Evolutionary conservation across 2,113 vertebrate genomes (phyloP).

Genomic region (Himantopus leucocephalus): DNA sequence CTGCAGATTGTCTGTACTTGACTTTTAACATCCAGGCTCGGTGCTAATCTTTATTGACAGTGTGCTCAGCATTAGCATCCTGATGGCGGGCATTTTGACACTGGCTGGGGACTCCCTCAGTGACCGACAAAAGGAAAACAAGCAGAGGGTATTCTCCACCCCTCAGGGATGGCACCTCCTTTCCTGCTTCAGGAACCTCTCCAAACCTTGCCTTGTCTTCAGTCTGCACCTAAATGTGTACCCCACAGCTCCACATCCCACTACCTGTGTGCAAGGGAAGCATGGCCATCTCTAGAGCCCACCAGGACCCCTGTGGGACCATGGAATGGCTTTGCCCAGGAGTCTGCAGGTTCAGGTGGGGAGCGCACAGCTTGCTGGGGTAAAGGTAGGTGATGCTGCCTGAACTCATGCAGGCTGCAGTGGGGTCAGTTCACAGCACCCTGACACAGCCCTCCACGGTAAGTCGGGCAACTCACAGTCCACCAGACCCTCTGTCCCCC

Average conservation of each 20-base stretch:
- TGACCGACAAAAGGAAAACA: neutral
- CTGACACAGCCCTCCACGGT: neutral
- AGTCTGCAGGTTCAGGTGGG: neutral
- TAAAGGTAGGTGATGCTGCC: neutral
- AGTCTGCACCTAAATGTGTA: neutral
- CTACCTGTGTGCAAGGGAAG: neutral
- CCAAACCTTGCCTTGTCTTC: neutral
- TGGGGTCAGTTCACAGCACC: too few relatives aligned
- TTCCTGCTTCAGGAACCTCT: neutral
- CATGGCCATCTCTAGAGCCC: neutral
- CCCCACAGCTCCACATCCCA: neutral
- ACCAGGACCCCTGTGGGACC: neutral
- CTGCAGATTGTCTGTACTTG: neutral
- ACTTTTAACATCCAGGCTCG: neutral
- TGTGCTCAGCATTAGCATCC: neutral
- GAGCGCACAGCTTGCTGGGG: neutral
- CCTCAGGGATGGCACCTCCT: neutral
- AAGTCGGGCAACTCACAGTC: fast-evolving
- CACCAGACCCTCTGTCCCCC: fast-evolving
- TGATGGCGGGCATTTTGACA: neutral
- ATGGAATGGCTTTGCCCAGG: fast-evolving
- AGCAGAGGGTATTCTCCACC: neutral
- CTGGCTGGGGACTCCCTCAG: neutral
- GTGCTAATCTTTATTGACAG: neutral
- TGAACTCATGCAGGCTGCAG: neutral